phyloP scores from a whole-genome alignment of 2,888 invertebrate species.

The Lepetodrilus schrolli region DNA sequence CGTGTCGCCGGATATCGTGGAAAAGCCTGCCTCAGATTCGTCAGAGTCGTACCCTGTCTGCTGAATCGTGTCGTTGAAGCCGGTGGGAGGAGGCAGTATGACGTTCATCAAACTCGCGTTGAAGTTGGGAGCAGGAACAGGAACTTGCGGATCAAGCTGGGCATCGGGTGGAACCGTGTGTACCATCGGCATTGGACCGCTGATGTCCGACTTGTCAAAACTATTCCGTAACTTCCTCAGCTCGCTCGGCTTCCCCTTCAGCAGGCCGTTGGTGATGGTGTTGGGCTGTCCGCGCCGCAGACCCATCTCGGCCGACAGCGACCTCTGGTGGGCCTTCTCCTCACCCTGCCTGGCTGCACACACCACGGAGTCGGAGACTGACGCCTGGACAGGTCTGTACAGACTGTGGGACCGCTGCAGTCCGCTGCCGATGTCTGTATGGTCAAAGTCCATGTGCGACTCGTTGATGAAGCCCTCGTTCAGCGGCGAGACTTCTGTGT shows the following conservation, averaged over 20 bases:
- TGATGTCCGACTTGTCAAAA: conserved; percentile 59
- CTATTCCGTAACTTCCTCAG: conserved; percentile 55
- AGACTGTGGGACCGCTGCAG: conserved; percentile 21
- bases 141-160: no score
- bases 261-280: conserved; percentile 61
- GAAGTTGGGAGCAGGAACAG: neutral
- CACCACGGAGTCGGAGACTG: neutral
- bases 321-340: conserved; percentile 33
- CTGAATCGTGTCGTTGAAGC: conserved; percentile 38
- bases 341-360: neutral
- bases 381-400: conserved; percentile 21
- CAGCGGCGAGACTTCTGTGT: conserved; percentile 34
- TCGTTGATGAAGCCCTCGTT: conserved; percentile 60
- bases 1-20: conserved; percentile 51
- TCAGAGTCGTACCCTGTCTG: conserved; percentile 37
- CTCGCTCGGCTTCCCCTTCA: conserved; percentile 52
- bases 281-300: conserved; percentile 66
- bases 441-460: conserved; percentile 11
- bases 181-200: conserved; percentile 50
- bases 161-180: neutral
- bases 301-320: conserved; percentile 40
- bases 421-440: neutral
- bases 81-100: conserved; percentile 37
- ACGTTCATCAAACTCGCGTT: conserved; percentile 35
- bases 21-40: conserved; percentile 50